phyloP scores from a whole-genome alignment of 2,888 invertebrate species.

The Scrobipalpa costella region DNA sequence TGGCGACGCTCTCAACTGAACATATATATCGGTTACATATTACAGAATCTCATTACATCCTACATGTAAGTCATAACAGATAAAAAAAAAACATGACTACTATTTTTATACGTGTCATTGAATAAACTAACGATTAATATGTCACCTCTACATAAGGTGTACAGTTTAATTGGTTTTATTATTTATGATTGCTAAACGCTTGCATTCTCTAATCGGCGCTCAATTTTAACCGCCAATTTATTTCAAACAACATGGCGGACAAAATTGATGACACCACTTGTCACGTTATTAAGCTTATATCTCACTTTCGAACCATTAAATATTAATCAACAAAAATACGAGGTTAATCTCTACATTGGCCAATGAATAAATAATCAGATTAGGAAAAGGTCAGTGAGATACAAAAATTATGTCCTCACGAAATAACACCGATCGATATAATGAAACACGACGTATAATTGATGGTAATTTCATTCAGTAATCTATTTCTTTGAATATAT shows the following conservation, averaged over 20 bases:
- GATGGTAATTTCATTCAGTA: conserved; percentile 51
- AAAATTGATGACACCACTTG: conserved; percentile 11
- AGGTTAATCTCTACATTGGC: conserved; percentile 26
- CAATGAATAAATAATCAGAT: conserved; percentile 35
- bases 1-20: too few relatives aligned
- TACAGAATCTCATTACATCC: too few relatives aligned
- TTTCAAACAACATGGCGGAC: not conserved
- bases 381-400: conserved; percentile 37
- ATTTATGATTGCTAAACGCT: not conserved
- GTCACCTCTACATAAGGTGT: not conserved
- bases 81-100: too few relatives aligned
- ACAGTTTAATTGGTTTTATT: not conserved
- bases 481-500: conserved; percentile 57
- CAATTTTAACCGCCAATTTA: not conserved
- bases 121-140: not conserved
- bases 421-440: conserved; percentile 44
- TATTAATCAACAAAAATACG: conserved; percentile 21
- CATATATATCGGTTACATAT: too few relatives aligned
- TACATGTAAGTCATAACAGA: too few relatives aligned
- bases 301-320: conserved; percentile 12
- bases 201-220: not conserved
- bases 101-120: not conserved
- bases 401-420: conserved; percentile 41
- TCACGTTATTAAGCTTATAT: conserved; percentile 7
- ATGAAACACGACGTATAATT: conserved; percentile 44